These are phyloP conservation scores for Zaprionus gabonicus DNA, from an alignment of 1,140 invertebrate species.

Conservation along the genomic window DNA sequence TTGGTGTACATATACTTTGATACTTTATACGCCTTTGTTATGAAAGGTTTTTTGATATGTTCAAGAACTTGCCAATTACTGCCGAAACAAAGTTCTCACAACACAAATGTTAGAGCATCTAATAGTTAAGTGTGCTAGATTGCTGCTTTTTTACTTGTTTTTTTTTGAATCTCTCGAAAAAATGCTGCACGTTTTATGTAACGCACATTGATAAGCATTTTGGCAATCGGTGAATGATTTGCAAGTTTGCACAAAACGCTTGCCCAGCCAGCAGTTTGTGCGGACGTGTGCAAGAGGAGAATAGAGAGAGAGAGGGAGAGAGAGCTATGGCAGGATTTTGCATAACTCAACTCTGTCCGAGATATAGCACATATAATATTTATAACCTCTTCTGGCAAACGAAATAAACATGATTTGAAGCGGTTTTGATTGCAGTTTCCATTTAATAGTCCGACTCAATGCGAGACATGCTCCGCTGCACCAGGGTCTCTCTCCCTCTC, in stretches of 20 bases:
- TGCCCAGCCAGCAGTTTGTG: constrained; percentile 58
- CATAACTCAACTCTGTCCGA: not conserved
- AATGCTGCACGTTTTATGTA: constrained; percentile 74
- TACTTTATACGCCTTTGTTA: not conserved
- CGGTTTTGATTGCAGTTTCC: constrained; percentile 9
- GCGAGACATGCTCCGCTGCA: not conserved
- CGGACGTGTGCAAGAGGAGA: constrained; percentile 52
- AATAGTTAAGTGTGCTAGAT: not conserved
- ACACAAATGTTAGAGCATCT: not conserved
- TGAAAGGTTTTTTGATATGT: not conserved
- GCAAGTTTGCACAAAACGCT: constrained; percentile 76
- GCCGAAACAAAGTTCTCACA: not conserved
- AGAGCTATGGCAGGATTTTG: not conserved
- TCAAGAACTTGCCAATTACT: not conserved
- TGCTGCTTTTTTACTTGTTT: not conserved
- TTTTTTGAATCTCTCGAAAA: not conserved
- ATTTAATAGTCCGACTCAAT: not conserved
- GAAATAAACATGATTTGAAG: constrained; percentile 26
- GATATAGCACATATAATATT: not conserved
- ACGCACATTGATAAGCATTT: constrained; percentile 80
- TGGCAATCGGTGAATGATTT: constrained; percentile 78
- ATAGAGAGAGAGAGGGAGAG: constrained; percentile 2
- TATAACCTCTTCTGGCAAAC: not conserved
- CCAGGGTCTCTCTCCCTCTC: not conserved
- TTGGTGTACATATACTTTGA: not conserved